Percentiles rank a stretch among this genome's conserved stretches.
These are phyloP conservation scores for Nomada flava DNA, from an alignment of 2,888 invertebrate species.

Conservation along the genomic window DNA sequence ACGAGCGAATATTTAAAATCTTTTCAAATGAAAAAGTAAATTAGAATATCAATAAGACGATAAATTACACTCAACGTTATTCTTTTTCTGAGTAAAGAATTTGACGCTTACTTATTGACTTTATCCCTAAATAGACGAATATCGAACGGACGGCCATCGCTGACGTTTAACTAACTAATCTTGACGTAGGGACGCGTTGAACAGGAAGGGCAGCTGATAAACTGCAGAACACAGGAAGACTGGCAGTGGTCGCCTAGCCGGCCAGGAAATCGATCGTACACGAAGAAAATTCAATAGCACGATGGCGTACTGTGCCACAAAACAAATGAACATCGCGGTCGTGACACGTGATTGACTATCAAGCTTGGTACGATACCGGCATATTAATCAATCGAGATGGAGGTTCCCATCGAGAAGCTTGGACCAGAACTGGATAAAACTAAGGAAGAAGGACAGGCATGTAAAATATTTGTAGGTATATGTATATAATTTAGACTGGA, in stretches of 20 bases:
- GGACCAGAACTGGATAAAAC: neutral
- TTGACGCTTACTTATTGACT: neutral
- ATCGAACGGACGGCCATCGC: neutral
- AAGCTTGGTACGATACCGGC: slow-evolving; percentile 65
- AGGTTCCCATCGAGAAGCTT: slow-evolving; percentile 49
- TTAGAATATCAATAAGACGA: too few species aligned
- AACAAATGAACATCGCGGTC: slow-evolving; percentile 78
- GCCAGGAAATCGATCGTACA: slow-evolving; percentile 64
- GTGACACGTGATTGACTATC: slow-evolving; percentile 76
- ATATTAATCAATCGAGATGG: slow-evolving; percentile 63
- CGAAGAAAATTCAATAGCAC: slow-evolving; percentile 76
- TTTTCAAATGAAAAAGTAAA: too few species aligned
- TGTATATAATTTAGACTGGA: neutral
- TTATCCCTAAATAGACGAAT: neutral
- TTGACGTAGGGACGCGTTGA: neutral
- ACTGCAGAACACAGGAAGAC: slow-evolving; percentile 19
- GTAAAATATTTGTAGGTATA: neutral
- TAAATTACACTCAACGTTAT: too few species aligned
- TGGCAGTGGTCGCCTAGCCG: neutral
- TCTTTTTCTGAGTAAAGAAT: too few species aligned
- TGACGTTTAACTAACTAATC: neutral
- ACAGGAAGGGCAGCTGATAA: slow-evolving; percentile 29
- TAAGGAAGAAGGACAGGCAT: neutral
- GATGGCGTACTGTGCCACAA: slow-evolving; percentile 67
- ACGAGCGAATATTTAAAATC: too few species aligned